phyloP scores from a whole-genome alignment of 2,113 vertebrate species.

The Myanophis thanlyinensis region DNA sequence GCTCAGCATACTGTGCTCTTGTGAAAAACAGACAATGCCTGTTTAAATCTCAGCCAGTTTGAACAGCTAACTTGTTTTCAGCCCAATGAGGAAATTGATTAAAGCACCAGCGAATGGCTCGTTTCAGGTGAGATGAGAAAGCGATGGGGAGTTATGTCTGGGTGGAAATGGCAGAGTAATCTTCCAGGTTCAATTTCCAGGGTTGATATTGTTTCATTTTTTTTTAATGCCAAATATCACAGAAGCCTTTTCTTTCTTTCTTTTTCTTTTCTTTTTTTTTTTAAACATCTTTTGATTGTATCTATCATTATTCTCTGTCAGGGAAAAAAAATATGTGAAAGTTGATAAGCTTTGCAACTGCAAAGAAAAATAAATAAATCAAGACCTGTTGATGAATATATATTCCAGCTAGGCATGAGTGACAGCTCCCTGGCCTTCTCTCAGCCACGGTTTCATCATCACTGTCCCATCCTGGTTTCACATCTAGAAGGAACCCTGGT shows the following conservation, averaged over 20 bases:
- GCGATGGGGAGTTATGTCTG: background rate
- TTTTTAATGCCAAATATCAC: background rate
- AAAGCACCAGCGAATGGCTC: background rate
- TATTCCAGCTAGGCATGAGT: background rate
- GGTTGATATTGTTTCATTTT: background rate
- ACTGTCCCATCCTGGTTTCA: background rate
- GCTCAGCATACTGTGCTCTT: conserved; percentile 11
- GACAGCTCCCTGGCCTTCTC: background rate
- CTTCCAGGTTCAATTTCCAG: background rate
- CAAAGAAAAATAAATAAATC: background rate
- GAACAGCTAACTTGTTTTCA: conserved; percentile 9
- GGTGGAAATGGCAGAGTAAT: background rate
- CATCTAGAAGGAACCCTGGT: background rate
- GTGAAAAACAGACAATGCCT: conserved; percentile 1
- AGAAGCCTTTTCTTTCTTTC: background rate
- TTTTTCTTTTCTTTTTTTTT: background rate
- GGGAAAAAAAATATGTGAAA: background rate
- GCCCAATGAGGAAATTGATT: background rate
- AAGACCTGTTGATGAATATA: background rate
- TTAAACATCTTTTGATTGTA: background rate
- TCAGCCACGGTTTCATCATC: background rate
- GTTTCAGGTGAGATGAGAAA: background rate
- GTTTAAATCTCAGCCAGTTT: background rate
- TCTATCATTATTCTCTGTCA: background rate
- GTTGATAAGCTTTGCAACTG: background rate